Evolutionary conservation across 2,888 invertebrate species (phyloP).

Genomic region (Drosophila quasianomalipes): DNA sequence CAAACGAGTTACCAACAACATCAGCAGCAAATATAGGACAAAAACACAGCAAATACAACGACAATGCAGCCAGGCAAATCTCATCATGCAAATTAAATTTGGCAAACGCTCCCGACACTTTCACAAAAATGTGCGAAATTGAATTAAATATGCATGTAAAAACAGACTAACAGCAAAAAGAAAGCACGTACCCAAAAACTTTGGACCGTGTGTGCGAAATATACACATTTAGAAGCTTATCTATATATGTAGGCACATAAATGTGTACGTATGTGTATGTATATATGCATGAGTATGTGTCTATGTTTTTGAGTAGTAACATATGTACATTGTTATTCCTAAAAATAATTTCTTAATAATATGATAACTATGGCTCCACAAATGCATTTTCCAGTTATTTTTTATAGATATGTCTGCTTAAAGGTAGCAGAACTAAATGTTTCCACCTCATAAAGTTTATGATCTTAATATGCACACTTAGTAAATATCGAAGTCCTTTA

Average conservation of each 20-base stretch:
- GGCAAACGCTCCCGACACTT: conserved; percentile 75
- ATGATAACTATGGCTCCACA: neutral
- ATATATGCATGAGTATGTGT: neutral
- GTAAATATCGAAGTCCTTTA: neutral
- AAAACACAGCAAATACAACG: conserved; percentile 12
- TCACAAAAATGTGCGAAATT: conserved; percentile 77
- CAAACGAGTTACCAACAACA: conserved; percentile 67
- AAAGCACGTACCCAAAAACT: conserved; percentile 61
- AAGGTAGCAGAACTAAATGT: neutral
- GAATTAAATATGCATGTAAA: conserved; percentile 78
- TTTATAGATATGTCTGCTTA: neutral
- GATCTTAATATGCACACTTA: neutral
- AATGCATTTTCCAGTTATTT: neutral
- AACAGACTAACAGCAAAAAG: conserved; percentile 38
- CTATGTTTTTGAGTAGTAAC: neutral
- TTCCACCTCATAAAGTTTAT: neutral
- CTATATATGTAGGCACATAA: neutral
- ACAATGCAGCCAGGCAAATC: conserved; percentile 68
- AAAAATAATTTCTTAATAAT: conserved; percentile 7
- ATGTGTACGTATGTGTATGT: neutral
- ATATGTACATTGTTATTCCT: conserved; percentile 7
- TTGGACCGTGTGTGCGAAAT: conserved; percentile 25
- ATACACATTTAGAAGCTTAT: conserved; percentile 16
- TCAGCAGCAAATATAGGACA: conserved; percentile 19
- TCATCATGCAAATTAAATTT: conserved; percentile 80